Conservation (phyloP, 2,113 vertebrate species). For the Chamaea fasciata region DNA sequence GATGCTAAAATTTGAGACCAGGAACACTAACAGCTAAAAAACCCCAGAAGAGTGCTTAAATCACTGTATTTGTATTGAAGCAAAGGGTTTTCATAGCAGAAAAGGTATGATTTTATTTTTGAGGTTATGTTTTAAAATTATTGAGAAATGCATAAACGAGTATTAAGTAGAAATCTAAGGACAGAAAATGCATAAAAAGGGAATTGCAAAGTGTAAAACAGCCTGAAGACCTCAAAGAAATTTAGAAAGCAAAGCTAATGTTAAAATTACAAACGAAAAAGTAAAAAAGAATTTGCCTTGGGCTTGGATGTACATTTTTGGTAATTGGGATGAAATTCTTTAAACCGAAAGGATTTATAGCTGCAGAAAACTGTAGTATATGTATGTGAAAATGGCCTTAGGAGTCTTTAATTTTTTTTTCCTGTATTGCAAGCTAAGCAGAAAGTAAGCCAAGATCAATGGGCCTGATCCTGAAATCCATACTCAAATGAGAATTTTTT, state of each 20-base stretch:
- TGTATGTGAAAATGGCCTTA: background rate
- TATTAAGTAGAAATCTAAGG: conserved; percentile 6
- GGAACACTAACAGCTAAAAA: conserved; percentile 30
- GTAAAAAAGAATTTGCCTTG: background rate
- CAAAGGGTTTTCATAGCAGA: background rate
- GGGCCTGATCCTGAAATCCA: background rate
- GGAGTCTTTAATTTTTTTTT: background rate
- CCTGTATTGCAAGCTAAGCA: background rate
- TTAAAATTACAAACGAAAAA: background rate
- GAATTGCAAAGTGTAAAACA: background rate
- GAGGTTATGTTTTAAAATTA: conserved; percentile 23
- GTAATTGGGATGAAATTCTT: background rate
- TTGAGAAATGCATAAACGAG: background rate
- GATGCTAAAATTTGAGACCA: conserved; percentile 61
- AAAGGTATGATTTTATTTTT: conserved; percentile 32
- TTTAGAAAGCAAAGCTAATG: background rate
- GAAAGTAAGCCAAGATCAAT: background rate
- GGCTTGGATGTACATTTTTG: background rate
- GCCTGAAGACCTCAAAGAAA: background rate
- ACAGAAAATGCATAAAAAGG: background rate
- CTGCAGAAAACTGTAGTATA: background rate
- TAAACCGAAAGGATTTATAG: background rate
- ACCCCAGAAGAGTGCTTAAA: conserved; percentile 41
- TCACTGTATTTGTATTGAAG: conserved; percentile 35
- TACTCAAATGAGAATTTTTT: background rate